Conservation (phyloP, 2,888 invertebrate genomes). For the Anticlea derivata region DNA sequence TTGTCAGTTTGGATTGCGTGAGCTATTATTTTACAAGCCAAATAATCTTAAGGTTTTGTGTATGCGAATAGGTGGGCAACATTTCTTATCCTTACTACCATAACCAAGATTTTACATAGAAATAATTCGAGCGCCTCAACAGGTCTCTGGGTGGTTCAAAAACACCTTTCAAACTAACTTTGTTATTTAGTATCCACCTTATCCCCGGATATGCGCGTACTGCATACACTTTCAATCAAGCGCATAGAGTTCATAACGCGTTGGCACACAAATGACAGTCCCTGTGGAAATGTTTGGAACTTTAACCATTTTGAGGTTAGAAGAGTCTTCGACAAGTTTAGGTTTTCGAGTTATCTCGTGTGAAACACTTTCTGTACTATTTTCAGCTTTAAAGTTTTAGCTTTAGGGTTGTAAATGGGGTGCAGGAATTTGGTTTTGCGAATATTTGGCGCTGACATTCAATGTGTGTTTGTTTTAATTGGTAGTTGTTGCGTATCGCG, state of each 20-base stretch:
- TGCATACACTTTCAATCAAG: constrained; percentile 38
- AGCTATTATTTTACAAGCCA: too few relatives aligned
- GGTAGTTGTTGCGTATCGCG: too few relatives aligned
- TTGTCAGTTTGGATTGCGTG: too few relatives aligned
- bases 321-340: constrained; percentile 75
- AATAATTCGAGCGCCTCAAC: constrained; percentile 56
- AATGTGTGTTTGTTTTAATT: constrained; percentile 55
- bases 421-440: constrained; percentile 32
- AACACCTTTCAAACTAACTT: constrained; percentile 59
- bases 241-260: constrained; percentile 49
- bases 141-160: constrained; percentile 57
- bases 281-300: constrained; percentile 51
- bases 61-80: too few relatives aligned
- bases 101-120: constrained; percentile 26
- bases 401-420: constrained; percentile 38
- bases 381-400: constrained; percentile 34
- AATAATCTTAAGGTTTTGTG: too few relatives aligned
- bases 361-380: constrained; percentile 41
- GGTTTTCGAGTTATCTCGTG: constrained; percentile 66
- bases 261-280: constrained; percentile 37
- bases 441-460: constrained; percentile 51
- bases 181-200: constrained; percentile 62
- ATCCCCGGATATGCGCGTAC: constrained; percentile 26
- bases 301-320: constrained; percentile 75
- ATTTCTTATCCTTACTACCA: not conserved